Percentiles rank a stretch among this genome's conserved stretches.
Conservation (phyloP, 2,888 invertebrate species). For the Xanthorhoe spadicearia region DNA sequence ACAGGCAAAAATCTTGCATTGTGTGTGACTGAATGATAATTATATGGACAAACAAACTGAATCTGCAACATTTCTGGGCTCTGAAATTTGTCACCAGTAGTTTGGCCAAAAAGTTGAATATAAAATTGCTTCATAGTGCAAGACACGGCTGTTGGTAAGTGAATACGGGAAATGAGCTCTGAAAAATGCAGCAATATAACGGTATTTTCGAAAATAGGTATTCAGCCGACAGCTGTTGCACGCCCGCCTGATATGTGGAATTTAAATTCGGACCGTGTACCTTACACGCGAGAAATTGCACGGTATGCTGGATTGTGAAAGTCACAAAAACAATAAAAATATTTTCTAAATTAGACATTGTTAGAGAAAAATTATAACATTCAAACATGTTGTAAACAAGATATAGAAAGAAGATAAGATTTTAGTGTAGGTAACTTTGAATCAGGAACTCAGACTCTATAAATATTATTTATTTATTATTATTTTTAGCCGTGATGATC, state of each 20-base stretch:
- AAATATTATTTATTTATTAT: too few species aligned
- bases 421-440: too few species aligned
- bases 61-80: background rate
- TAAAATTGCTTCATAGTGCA: constrained; percentile 40
- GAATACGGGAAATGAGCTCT: constrained; percentile 54
- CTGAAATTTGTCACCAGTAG: background rate
- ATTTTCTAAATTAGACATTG: constrained; percentile 13
- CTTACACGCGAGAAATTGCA: constrained; percentile 27
- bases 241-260: constrained; percentile 51
- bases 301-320: constrained; percentile 21
- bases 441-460: too few species aligned
- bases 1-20: too few species aligned
- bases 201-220: constrained; percentile 61
- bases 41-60: too few species aligned
- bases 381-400: background rate
- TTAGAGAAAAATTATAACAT: background rate
- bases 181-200: constrained; percentile 53
- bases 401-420: background rate
- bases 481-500: too few species aligned
- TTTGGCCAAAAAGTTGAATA: constrained; percentile 25
- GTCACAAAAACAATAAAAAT: constrained; percentile 21
- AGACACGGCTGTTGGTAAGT: constrained; percentile 31
- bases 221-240: constrained; percentile 67
- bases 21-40: too few species aligned
- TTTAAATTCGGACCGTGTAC: constrained; percentile 52